Evolutionary conservation across 2,888 invertebrate genomes (phyloP).

Genomic region (Ellobium chinense): DNA sequence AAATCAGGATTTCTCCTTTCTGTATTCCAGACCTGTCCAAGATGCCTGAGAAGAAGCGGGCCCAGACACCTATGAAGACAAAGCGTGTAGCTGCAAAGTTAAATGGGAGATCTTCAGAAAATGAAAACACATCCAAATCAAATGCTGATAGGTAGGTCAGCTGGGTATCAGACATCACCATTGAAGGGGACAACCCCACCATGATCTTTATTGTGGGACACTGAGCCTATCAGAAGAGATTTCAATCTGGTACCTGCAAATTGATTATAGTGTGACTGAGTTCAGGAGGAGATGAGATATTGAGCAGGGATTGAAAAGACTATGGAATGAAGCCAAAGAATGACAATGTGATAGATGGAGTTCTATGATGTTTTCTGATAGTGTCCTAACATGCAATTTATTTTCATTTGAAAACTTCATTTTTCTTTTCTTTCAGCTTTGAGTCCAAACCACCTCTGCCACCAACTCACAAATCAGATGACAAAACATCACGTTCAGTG

Average conservation of each 20-base stretch:
- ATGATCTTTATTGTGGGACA: no score
- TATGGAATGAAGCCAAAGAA: no score
- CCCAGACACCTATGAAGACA: conserved; percentile 64
- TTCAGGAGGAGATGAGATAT: no score
- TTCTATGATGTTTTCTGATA: neutral
- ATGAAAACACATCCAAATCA: conserved; percentile 63
- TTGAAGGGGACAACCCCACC: no score
- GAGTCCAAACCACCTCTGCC: conserved; percentile 51
- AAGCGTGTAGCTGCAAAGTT: conserved; percentile 70
- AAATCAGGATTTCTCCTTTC: no score
- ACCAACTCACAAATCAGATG: conserved; percentile 45
- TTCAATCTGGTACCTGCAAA: no score
- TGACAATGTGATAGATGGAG: no score
- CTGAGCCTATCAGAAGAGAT: no score
- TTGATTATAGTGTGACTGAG: no score
- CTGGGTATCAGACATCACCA: no score
- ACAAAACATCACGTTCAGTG: conserved; percentile 20
- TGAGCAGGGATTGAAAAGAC: no score
- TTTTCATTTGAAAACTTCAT: neutral
- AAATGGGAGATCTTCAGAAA: conserved; percentile 67
- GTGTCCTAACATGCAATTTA: neutral
- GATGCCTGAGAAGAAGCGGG: conserved; percentile 58
- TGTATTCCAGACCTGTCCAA: conserved; percentile 59
- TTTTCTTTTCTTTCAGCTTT: conserved; percentile 39
- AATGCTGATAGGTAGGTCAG: conserved; percentile 61